Base-by-base conservation (phyloP, 92 coral and sea anemone species). In the Umimayanthus kanabou region DNA sequence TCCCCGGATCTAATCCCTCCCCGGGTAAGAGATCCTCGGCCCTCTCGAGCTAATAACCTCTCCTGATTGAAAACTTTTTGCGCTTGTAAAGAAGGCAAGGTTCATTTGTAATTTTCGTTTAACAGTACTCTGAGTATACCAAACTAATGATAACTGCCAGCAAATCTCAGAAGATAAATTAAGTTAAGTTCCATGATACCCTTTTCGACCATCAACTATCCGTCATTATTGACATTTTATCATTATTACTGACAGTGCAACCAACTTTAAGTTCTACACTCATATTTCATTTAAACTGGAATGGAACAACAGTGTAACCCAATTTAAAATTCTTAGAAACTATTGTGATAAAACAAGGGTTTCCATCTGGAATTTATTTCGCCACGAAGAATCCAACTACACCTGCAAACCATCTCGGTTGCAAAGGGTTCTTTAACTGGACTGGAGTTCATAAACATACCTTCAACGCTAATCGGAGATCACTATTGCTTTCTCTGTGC, bases 401-500 rank as follows among this genome's bases (percentile, higher is more conserved):
- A 53, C 58, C 4, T 9, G 58, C 11, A 53, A 53, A 53, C 2
- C 58, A 53, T 53, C 18, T 13, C 20, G 58, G 58, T 53, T 15
- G 58, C 11, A 53, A 53, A 53, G 20, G 58, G 58, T 53, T 53
- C 58, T 53, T 53, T 15, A 9, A 53, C 2, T 22, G 10, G 39
- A 30, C 5, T 8, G 76, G 9, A 13, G 20, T 8, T 37, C 5
- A 33, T 25, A 7, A 47, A 78, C 81, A 45, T 80, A 96, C 98
- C 98, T 97, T 97, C 2, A 97, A 92, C 14, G 99, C 98, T 73
- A 89, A 90, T n/a, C 99, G 88, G 22, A 97, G 77, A 88, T 97
- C 98, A 49, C 89, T 93, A 61, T 96, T 96, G 83, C 98, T 96
- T 9, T 95, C 93, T 22, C 87, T 83, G 61, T 22, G n/a, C 4